Percentiles rank a stretch among this genome's conserved stretches.
phyloP scores from a whole-genome alignment of 2,888 invertebrate genomes.

The Andrena camellia region DNA sequence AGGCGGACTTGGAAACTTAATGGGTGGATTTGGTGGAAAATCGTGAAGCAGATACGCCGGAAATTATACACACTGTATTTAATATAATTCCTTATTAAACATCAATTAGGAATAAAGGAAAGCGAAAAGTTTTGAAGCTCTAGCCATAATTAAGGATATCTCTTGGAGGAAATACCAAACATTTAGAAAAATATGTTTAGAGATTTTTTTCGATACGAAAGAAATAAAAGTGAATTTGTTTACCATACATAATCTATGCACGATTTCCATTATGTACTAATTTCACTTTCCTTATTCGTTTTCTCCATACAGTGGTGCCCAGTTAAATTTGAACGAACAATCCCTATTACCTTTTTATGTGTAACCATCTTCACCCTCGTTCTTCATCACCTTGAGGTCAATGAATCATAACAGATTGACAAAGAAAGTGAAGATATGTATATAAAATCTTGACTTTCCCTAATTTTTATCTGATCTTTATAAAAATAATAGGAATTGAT shows the following conservation, averaged over 20 bases:
- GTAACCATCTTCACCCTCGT: too few relatives aligned
- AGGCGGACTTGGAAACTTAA: constrained; percentile 87
- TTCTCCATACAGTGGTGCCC: too few relatives aligned
- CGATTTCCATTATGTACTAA: neutral
- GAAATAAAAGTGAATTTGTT: constrained; percentile 49
- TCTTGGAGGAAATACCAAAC: constrained; percentile 29
- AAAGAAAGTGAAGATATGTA: too few relatives aligned
- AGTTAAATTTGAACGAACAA: too few relatives aligned
- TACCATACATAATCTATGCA: constrained; percentile 24
- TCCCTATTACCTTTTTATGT: too few relatives aligned
- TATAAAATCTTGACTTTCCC: too few relatives aligned
- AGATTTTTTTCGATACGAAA: constrained; percentile 43
- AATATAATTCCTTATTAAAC: constrained; percentile 41
- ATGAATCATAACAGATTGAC: too few relatives aligned
- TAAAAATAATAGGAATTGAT: too few relatives aligned
- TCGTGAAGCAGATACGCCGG: constrained; percentile 78
- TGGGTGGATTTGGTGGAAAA: constrained; percentile 87
- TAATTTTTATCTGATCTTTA: too few relatives aligned
- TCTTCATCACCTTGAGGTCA: too few relatives aligned
- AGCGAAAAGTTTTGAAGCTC: neutral
- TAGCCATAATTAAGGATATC: constrained; percentile 14
- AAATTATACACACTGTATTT: constrained; percentile 62
- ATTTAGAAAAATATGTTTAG: constrained; percentile 45
- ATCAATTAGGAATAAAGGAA: constrained; percentile 18
- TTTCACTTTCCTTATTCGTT: neutral